Evolutionary conservation across 2,888 invertebrate species (phyloP).

Genomic region (Chrysopilus asiliformis): DNA sequence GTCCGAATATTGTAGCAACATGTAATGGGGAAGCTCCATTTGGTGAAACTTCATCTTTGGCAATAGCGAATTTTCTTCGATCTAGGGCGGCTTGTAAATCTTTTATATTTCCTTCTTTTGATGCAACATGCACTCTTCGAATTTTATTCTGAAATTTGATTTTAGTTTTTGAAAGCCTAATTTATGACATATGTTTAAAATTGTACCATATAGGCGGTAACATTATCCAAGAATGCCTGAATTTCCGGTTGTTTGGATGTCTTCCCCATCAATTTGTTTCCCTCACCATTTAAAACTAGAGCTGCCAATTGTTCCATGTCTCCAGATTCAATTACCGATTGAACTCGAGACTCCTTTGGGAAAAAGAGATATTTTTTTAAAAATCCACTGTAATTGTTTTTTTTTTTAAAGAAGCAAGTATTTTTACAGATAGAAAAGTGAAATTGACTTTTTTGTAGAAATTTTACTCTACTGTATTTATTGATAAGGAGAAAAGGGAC

Average conservation of each 20-base stretch:
- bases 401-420: background rate
- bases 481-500: too few species aligned
- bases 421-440: background rate
- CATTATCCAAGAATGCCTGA: conserved; percentile 76
- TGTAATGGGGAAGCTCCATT: conserved; percentile 78
- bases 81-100: conserved; percentile 77
- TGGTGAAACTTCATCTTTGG: conserved; percentile 69
- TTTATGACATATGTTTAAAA: conserved; percentile 1
- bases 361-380: background rate
- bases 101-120: conserved; percentile 68
- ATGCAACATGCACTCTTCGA: conserved; percentile 72
- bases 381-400: background rate
- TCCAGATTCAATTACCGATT: conserved; percentile 52
- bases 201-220: conserved; percentile 73
- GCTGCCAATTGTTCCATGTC: conserved; percentile 85
- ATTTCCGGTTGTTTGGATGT: conserved; percentile 61
- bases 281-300: conserved; percentile 79
- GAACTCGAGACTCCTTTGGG: conserved; percentile 28
- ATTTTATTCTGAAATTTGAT: conserved; percentile 61
- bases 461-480: too few species aligned
- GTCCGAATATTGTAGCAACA: conserved; percentile 72
- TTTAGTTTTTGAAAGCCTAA: background rate
- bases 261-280: conserved; percentile 57
- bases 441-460: background rate
- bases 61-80: conserved; percentile 80